Conservation (phyloP, 2,888 invertebrate genomes). For the Caradrina clavipalpis region DNA sequence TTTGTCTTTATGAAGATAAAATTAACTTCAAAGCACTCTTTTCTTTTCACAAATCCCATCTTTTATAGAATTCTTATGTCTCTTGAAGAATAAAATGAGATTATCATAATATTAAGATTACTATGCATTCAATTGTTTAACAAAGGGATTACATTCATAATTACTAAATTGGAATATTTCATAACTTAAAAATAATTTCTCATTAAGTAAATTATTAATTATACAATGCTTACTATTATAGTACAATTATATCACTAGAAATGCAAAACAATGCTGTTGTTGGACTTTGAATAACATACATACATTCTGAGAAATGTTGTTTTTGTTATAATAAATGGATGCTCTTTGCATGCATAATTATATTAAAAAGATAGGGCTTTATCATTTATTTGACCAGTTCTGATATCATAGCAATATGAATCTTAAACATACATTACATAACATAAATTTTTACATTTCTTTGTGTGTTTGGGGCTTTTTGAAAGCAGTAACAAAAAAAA, state of each 20-base stretch:
- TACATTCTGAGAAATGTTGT: neutral
- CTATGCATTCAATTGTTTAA: too few relatives aligned
- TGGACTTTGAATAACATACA: neutral
- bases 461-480: neutral
- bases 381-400: neutral
- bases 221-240: conserved; percentile 9
- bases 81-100: too few relatives aligned
- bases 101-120: too few relatives aligned
- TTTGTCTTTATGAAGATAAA: too few relatives aligned
- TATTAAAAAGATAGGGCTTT: neutral
- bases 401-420: neutral
- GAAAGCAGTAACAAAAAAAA: too few relatives aligned
- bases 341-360: neutral
- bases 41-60: too few relatives aligned
- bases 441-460: neutral
- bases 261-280: conserved; percentile 8
- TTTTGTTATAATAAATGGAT: neutral
- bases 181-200: neutral
- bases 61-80: too few relatives aligned
- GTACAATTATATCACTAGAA: conserved; percentile 1
- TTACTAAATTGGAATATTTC: neutral
- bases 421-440: neutral
- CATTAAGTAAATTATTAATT: neutral
- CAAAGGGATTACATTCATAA: too few relatives aligned
- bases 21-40: too few relatives aligned